Evolutionary conservation across 2,113 vertebrate species (phyloP).

Genomic region (Cettia cetti): DNA sequence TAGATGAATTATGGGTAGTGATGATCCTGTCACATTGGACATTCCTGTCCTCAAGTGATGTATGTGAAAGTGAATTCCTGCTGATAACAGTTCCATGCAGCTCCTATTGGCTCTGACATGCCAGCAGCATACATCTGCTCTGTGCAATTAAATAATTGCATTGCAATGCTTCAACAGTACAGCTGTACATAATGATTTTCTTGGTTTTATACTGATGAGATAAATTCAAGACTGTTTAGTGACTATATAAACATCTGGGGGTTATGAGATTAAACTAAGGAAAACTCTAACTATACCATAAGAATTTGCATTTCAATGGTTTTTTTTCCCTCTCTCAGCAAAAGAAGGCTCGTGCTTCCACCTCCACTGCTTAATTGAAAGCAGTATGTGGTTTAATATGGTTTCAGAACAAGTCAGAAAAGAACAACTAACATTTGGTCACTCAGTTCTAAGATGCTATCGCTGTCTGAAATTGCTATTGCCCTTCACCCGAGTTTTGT

Average conservation of each 20-base stretch:
- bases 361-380: background rate
- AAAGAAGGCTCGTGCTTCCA: background rate
- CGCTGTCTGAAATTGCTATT: background rate
- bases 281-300: background rate
- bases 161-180: background rate
- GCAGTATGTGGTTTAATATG: background rate
- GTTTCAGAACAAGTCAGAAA: background rate
- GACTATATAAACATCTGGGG: background rate
- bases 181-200: background rate
- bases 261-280: background rate
- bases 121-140: constrained; percentile 30
- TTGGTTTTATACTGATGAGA: background rate
- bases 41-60: constrained; percentile 24
- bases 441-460: background rate
- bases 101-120: background rate
- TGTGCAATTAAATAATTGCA: background rate
- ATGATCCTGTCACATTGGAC: constrained; percentile 11
- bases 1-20: constrained; percentile 29
- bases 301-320: constrained; percentile 20
- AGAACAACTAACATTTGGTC: background rate
- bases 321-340: background rate
- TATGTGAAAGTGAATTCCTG: background rate
- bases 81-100: background rate
- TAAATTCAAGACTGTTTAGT: constrained; percentile 6
- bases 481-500: background rate